phyloP scores from a whole-genome alignment of 53 echinoderm and acorn worm genomes.

The Paelopatides confundens region DNA sequence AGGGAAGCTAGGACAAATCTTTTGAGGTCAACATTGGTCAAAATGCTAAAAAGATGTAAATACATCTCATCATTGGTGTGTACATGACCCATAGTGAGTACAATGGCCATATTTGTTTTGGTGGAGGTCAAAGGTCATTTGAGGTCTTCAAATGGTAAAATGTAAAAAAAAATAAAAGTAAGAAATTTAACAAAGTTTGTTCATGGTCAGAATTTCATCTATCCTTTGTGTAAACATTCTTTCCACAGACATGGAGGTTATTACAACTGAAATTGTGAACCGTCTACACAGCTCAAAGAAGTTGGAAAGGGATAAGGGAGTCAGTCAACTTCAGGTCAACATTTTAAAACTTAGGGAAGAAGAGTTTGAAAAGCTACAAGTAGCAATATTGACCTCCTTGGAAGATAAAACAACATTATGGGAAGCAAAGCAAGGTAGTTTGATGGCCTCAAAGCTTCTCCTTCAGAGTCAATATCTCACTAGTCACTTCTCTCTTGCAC shows the following conservation, averaged over 20 bases:
- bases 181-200: too few species aligned
- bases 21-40: too few species aligned
- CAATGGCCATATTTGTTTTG: too few species aligned
- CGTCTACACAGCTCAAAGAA: slow-evolving; percentile 74
- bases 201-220: not conserved
- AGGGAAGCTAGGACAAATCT: too few species aligned
- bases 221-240: not conserved
- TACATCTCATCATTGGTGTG: too few species aligned
- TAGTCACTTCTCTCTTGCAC: slow-evolving; percentile 61
- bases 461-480: slow-evolving; percentile 50
- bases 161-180: too few species aligned
- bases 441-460: slow-evolving; percentile 82
- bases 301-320: slow-evolving; percentile 89
- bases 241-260: slow-evolving; percentile 39
- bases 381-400: slow-evolving; percentile 62
- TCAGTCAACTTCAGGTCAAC: slow-evolving; percentile 65
- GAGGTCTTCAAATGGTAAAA: too few species aligned
- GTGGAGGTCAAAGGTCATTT: too few species aligned
- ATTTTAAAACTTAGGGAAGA: slow-evolving; percentile 50
- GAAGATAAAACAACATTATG: slow-evolving; percentile 73
- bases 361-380: slow-evolving; percentile 68
- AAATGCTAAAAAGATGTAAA: too few species aligned
- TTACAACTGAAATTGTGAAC: slow-evolving; percentile 11
- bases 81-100: too few species aligned
- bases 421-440: slow-evolving; percentile 91